These are phyloP conservation scores for Margarornis squamiger DNA, from an alignment of 2,797 vertebrate species.

Conservation along the genomic window DNA sequence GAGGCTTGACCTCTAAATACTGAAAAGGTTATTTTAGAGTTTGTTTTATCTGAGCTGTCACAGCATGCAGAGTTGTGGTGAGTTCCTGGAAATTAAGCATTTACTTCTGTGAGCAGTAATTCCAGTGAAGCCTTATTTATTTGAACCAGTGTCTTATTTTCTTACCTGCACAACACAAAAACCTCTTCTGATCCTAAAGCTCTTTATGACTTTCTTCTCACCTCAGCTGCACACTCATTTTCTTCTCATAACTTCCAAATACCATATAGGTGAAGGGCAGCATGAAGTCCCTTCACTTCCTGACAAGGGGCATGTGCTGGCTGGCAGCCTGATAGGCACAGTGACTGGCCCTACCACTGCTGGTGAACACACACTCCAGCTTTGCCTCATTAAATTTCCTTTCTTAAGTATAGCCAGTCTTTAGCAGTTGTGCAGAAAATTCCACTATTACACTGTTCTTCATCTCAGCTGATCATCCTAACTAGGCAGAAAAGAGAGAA, in stretches of 20 bases:
- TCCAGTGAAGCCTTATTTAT: background rate
- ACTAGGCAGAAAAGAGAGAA: background rate
- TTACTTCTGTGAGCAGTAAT: background rate
- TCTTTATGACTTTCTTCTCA: background rate
- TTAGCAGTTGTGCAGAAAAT: background rate
- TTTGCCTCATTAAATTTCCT: background rate
- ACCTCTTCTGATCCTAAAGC: background rate
- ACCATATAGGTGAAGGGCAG: background rate
- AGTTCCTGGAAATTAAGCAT: background rate
- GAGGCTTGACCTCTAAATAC: background rate
- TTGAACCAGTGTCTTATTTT: background rate
- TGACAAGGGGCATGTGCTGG: background rate
- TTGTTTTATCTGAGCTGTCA: background rate
- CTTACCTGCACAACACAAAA: background rate
- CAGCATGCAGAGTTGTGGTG: background rate
- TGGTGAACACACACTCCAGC: background rate
- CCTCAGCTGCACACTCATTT: background rate
- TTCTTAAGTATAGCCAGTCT: background rate
- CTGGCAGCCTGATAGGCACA: rapidly evolving
- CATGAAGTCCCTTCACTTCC: background rate
- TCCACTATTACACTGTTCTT: background rate
- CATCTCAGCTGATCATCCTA: background rate
- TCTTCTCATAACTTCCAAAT: background rate
- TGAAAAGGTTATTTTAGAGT: background rate
- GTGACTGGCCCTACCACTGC: background rate